phyloP scores from a whole-genome alignment of 2,888 invertebrate species.

The Agapostemon virescens region DNA sequence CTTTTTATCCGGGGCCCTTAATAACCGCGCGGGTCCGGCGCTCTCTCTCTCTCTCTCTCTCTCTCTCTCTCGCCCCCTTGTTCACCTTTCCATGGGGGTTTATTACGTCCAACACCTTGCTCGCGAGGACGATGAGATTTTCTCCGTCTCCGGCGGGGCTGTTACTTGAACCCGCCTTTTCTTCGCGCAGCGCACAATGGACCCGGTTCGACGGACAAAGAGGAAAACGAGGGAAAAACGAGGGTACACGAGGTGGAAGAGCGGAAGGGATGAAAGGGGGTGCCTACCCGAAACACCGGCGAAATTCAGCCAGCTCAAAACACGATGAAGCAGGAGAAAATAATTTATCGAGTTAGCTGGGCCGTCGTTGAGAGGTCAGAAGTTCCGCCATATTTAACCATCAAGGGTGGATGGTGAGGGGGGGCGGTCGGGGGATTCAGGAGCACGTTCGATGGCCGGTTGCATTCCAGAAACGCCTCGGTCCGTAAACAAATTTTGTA shows the following conservation, averaged over 20 bases:
- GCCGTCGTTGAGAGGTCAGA: constrained; percentile 5
- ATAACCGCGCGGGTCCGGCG: constrained; percentile 41
- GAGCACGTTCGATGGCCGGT: constrained; percentile 19
- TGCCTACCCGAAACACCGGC: background rate
- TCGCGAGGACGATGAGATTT: constrained; percentile 43
- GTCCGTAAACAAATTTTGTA: constrained; percentile 54
- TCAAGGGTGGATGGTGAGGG: background rate
- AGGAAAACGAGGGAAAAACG: background rate
- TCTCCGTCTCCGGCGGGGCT: constrained; percentile 21
- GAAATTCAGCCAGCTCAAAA: background rate
- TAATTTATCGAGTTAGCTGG: constrained; percentile 38
- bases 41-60: constrained; percentile 2
- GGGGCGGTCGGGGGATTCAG: background rate
- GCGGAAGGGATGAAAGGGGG: background rate
- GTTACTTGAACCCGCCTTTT: constrained; percentile 35
- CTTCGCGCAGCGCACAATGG: constrained; percentile 33
- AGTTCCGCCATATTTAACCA: constrained; percentile 15
- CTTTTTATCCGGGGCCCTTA: constrained; percentile 28
- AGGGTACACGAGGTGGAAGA: too few species aligned
- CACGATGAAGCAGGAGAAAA: background rate
- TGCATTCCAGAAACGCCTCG: constrained; percentile 26
- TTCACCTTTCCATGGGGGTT: constrained; percentile 34
- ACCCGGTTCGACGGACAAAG: background rate
- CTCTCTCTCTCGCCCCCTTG: background rate
- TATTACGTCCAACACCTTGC: constrained; percentile 56